Evolutionary conservation across 2,888 invertebrate species (phyloP), one percentile per base, ranked within the genome.

Genomic region (Pharmacophagus antenor): DNA sequence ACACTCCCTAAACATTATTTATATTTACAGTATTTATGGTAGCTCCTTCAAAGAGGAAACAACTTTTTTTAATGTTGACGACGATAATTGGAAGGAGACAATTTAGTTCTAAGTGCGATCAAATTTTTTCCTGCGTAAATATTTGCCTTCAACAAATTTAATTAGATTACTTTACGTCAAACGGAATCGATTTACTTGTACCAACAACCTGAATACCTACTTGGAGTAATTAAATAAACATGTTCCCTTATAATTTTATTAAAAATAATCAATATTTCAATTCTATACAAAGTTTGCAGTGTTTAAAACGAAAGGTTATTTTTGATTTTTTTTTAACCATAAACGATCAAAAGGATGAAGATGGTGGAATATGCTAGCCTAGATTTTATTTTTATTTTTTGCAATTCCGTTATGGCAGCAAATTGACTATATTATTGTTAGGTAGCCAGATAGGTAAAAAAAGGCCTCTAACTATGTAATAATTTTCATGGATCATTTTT

Each of bases 131-230:
- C 17, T 27, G 12, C 25, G 21, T 46, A 46, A 54, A 54, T 31
- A 54, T 46, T 54, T 44, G 44, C 27, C n/a, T 7, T 27, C n/a
- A 27, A 54, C 27, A 46, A 54, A 54, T 54, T 46, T 53, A 54
- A 54, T 25, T 46, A 54, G 46, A 54, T 46, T 27, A 20, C 21
- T 46, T 25, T 54, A 54, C 46, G 21, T 46, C 54, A 31, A 54
- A 46, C 12, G 54, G 46, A 54, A 54, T 46, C 46, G 42, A 46
- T 54, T 27, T 54, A 27, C 46, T 46, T 27, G 12, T 21, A 5
- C n/a, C 12, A 46, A 46, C 15, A 15, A 18, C 22, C 8, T 18
- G 1, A 46, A 46, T 54, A 53, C 25, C 4, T 10, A 12, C 31
- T 31, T 31, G 10, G 18, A 46, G 21, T 46, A 46, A 46, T 44